Evolutionary conservation across 1,140 invertebrate genomes (phyloP), one percentile per base, ranked within the genome.

Genomic region (Spodoptera frugiperda): DNA sequence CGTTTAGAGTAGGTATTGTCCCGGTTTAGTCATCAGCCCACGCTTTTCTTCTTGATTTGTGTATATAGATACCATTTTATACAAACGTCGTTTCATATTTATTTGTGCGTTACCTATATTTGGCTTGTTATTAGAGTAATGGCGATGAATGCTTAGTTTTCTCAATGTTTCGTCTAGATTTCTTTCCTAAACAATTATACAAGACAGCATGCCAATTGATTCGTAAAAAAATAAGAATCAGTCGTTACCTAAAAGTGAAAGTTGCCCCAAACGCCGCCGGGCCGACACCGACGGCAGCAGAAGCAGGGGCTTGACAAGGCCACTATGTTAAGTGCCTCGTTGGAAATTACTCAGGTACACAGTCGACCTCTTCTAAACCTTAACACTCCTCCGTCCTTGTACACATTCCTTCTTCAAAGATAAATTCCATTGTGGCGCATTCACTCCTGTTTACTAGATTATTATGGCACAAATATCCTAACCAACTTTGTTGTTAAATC

Each of bases 21-120:
- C 70, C 71, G 48, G 63, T 67, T 68, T 77, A 33, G 49, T 75
- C 72, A 75, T 80, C 79, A 77, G 79, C 65, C 79, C 79, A 77
- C 79, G 39, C 19, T 49, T 49, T 59, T 55, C 25, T 55, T 61
- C 71, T 59, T 73, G 55, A 15, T 33, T 49, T 48, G 25, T 61
- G 25, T 61, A 9, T 15, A 30, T 68, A 46, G 39, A 44, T n/a
- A 65, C 11, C 14, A n/a, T 49, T 21, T 39, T 39, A 39, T 30
- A 14, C 4, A 39, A 25, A n/a, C 1, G 8, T 1, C 3, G 8
- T 61, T 39, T 48, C 44, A 65, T 44, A 15, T 39, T 49, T 39
- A 15, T 39, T 49, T 15, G 8, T 44, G 14, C 33, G 63, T 49
- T 25, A 67, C 63, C 63, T 67, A 67, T 49, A 9, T 44, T 44